Conservation (phyloP, 2,888 invertebrate genomes). For the Notodonta ziczac region DNA sequence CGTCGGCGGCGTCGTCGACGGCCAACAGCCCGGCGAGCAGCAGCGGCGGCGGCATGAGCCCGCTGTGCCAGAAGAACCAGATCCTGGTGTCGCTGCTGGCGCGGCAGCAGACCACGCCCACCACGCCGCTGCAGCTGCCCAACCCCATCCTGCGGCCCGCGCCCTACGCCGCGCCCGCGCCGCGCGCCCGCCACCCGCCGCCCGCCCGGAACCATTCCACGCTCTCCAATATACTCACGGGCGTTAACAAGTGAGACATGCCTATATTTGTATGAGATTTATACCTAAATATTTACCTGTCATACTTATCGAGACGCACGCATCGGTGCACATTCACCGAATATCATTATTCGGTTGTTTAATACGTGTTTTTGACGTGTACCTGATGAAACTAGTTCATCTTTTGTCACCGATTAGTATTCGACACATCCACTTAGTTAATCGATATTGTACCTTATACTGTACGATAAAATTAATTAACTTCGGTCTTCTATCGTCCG, state of each 20-base stretch:
- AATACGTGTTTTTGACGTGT: no score
- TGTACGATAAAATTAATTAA: no score
- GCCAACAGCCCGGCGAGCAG: constrained; percentile 35
- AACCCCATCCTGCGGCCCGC: constrained; percentile 85
- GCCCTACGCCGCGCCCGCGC: constrained; percentile 51
- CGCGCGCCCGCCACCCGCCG: constrained; percentile 54
- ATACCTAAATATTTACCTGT: no score
- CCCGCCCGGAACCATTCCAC: constrained; percentile 45
- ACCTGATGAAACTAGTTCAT: no score
- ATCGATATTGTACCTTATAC: no score
- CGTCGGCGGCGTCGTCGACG: constrained; percentile 66
- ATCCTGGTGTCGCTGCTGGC: constrained; percentile 93
- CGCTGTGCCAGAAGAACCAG: constrained; percentile 92
- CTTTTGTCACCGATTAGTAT: no score
- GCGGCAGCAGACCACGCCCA: constrained; percentile 88
- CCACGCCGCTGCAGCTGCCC: constrained; percentile 88
- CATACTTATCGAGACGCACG: no score
- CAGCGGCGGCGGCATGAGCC: constrained; percentile 77
- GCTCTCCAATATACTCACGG: constrained; percentile 61
- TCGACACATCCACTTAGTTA: no score
- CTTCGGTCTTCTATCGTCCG: no score
- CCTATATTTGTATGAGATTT: neutral
- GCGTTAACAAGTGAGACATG: constrained; percentile 47
- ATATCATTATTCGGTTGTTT: no score
- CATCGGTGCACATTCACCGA: no score